These are phyloP conservation scores for Dendrophyllia cribrosa DNA, from an alignment of 64 coral and sea anemone species.

Conservation along the genomic window DNA sequence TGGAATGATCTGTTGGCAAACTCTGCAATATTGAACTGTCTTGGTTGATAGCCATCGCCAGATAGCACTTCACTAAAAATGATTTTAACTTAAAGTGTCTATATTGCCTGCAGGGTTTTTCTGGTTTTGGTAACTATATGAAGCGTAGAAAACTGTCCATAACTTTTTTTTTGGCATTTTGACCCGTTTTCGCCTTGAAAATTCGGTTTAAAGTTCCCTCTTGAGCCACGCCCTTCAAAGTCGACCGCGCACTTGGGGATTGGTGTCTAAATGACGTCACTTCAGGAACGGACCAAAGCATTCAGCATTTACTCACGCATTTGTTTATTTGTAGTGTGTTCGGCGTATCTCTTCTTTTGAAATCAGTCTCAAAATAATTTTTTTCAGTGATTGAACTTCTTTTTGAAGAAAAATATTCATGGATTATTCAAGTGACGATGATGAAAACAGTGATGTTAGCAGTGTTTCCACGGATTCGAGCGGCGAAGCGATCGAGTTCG, in stretches of 20 bases:
- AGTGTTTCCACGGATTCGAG: neutral
- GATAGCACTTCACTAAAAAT: too few relatives aligned
- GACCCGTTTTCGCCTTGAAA: conserved; percentile 5
- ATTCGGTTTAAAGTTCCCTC: neutral
- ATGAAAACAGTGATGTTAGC: neutral
- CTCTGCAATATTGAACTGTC: too few relatives aligned
- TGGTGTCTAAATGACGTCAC: conserved; percentile 3
- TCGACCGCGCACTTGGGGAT: neutral
- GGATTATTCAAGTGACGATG: conserved; percentile 1
- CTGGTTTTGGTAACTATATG: neutral
- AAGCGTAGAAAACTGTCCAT: neutral
- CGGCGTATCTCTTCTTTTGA: neutral
- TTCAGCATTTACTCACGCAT: neutral
- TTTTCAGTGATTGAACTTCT: neutral
- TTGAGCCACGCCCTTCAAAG: neutral
- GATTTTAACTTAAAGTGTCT: conserved; percentile 7
- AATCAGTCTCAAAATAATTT: neutral
- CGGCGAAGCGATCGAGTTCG: conserved; percentile 1
- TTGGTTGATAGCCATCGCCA: too few relatives aligned
- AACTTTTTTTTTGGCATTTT: neutral
- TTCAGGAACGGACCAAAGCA: neutral
- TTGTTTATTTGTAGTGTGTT: neutral
- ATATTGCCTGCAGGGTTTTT: neutral
- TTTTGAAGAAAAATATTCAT: conserved; percentile 2
- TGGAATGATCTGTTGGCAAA: too few relatives aligned